Conservation (phyloP, 64 coral and sea anemone species). For the Stichodactyla mertensii region DNA sequence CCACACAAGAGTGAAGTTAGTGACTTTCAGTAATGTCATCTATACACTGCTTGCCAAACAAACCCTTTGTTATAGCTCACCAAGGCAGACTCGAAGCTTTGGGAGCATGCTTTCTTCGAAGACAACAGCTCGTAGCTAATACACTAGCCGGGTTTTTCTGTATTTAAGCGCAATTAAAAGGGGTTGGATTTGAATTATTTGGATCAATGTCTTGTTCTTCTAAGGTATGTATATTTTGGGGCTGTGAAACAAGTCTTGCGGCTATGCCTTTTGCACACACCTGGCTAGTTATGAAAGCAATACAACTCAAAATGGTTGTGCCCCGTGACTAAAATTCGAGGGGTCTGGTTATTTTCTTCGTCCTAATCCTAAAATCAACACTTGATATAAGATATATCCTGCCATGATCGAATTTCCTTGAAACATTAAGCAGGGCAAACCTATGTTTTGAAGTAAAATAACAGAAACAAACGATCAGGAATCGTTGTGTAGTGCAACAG, state of each 20-base stretch:
- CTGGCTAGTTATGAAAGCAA: neutral
- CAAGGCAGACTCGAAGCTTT: neutral
- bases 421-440: neutral
- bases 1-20: neutral
- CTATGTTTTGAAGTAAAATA: neutral
- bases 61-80: neutral
- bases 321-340: neutral
- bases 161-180: neutral
- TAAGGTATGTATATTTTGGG: neutral
- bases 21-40: neutral
- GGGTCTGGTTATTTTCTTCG: conserved; percentile 7
- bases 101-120: neutral
- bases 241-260: neutral
- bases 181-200: neutral
- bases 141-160: neutral
- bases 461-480: neutral
- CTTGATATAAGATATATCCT: neutral
- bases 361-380: conserved; percentile 17
- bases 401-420: conserved; percentile 5
- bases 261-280: neutral
- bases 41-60: neutral
- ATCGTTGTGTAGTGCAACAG: conserved; percentile 5
- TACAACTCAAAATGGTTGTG: conserved; percentile 7
- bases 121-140: neutral
- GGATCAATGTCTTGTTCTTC: neutral